These are phyloP conservation scores for Onychostruthus taczanowskii DNA, from an alignment of 2,113 vertebrate genomes.

Conservation along the genomic window DNA sequence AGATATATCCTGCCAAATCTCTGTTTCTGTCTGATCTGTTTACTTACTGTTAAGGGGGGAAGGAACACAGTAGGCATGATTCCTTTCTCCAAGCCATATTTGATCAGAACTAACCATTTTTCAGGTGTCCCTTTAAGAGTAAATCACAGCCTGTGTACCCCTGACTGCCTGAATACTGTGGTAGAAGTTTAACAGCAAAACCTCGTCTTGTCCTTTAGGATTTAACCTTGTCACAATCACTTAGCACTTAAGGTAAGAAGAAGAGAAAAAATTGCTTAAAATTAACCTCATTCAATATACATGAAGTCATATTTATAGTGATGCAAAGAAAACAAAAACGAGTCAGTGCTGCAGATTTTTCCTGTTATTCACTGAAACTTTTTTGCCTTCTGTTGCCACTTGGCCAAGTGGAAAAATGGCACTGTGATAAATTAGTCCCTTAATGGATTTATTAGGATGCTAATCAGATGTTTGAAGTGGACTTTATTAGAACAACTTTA, in stretches of 20 bases:
- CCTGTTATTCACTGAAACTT: not conserved
- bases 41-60: not conserved
- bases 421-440: not conserved
- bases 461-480: not conserved
- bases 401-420: not conserved
- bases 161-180: not conserved
- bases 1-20: not conserved
- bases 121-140: not conserved
- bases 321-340: not conserved
- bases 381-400: not conserved
- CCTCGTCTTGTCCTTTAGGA: not conserved
- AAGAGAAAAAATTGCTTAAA: not conserved
- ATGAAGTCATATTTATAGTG: not conserved
- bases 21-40: not conserved
- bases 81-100: not conserved
- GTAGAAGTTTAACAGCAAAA: not conserved
- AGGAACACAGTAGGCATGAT: not conserved
- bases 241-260: not conserved
- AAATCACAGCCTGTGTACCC: not conserved
- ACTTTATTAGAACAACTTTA: not conserved
- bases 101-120: not conserved
- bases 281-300: not conserved
- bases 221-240: not conserved
- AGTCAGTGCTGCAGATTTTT: not conserved
- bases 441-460: not conserved